Evolutionary conservation across 2,888 invertebrate species (phyloP).

Genomic region (Drosophila austrosaltans): DNA sequence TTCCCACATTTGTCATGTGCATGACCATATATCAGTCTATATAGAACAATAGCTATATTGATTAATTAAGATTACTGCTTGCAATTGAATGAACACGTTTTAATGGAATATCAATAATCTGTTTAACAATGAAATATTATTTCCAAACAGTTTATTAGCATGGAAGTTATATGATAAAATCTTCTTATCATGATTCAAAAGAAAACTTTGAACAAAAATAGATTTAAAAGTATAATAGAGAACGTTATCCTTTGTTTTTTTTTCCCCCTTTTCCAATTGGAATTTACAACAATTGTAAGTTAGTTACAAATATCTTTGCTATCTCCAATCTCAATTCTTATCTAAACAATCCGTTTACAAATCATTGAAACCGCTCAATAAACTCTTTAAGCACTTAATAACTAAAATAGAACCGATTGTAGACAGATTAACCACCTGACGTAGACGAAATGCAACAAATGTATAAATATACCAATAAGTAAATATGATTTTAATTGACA

Average conservation of each 20-base stretch:
- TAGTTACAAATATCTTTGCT: background rate
- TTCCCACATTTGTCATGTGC: background rate
- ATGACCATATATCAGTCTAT: background rate
- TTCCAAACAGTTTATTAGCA: too few relatives aligned
- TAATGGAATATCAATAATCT: too few relatives aligned
- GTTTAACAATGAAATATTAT: too few relatives aligned
- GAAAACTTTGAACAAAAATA: too few relatives aligned
- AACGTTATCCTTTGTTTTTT: too few relatives aligned
- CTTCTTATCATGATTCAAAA: too few relatives aligned
- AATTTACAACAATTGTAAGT: too few relatives aligned
- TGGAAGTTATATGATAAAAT: too few relatives aligned
- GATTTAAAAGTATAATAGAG: too few relatives aligned
- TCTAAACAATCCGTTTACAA: constrained; percentile 2
- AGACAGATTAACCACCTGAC: constrained; percentile 29
- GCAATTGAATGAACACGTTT: background rate
- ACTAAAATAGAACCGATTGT: constrained; percentile 16
- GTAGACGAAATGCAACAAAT: constrained; percentile 11
- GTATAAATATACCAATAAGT: constrained; percentile 20
- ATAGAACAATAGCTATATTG: background rate
- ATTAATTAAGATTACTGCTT: background rate
- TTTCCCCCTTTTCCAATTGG: too few relatives aligned
- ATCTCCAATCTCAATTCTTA: background rate
- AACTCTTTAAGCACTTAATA: constrained; percentile 5
- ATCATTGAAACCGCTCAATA: background rate
- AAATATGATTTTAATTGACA: constrained; percentile 72